A percentile compares a stretch with the other conserved stretches of the same genome.
Evolutionary conservation across 2,113 vertebrate genomes (phyloP).

Genomic region (Leptodactylus fuscus): DNA sequence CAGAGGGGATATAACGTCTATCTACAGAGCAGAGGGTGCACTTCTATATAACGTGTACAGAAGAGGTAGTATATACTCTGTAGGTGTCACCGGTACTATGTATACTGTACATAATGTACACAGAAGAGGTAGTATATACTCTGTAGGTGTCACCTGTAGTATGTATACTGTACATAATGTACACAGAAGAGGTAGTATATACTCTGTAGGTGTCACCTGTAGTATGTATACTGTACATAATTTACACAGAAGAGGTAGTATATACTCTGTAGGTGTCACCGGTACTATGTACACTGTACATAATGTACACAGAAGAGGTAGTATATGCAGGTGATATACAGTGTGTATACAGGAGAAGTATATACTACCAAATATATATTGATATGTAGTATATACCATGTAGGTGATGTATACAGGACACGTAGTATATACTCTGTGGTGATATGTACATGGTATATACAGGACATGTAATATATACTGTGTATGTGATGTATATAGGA

Average conservation of each 20-base stretch:
- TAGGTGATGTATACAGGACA: not conserved
- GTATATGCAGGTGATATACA: not conserved
- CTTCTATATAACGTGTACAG: too few species aligned
- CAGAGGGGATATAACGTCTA: too few species aligned
- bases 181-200: not conserved
- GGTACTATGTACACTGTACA: too few species aligned
- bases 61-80: not conserved
- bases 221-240: too few species aligned
- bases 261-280: not conserved
- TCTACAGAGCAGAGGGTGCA: too few species aligned
- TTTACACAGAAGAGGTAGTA: not conserved
- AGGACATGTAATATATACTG: not conserved
- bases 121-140: not conserved
- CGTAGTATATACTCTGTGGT: not conserved
- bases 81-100: too few species aligned
- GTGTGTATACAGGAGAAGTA: not conserved
- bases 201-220: not conserved
- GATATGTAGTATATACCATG: too few species aligned
- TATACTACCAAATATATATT: not conserved
- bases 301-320: not conserved
- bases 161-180: not conserved
- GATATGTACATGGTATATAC: not conserved
- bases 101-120: not conserved
- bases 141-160: not conserved
- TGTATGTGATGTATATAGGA: not conserved